Evolutionary conservation across 2,797 vertebrate species (phyloP), one percentile per base, ranked within the genome.

Genomic region (Pseudomugil tenellus): DNA sequence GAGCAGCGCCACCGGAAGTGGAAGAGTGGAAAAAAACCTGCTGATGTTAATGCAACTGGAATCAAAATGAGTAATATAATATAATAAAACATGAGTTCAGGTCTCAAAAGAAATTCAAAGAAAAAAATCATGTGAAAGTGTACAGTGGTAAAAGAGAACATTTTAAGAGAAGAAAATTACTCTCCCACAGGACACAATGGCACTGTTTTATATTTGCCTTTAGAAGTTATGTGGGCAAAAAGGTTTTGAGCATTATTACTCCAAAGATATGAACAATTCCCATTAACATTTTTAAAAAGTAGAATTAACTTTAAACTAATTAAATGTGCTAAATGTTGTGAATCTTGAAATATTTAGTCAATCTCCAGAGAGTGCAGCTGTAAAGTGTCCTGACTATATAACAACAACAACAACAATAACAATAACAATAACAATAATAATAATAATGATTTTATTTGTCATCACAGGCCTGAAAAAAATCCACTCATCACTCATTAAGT

Each of bases 71-170:
- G 37, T 17, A 41, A 41, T 17, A 13, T 11, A 4, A 16, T n/a
- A 52, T 56, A n/a, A n/a, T n/a, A n/a, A n/a, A n/a, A n/a, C 16
- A 3, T 14, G 13, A 31, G 25, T 46, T n/a, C n/a, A 64, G 67
- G 28, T 48, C 37, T 48, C 35, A 39, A 19, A 48, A 61, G 17
- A 29, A 31, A 56, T 2, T 67, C 26, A 61, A 37, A n/a, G n/a
- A n/a, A 25, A 64, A 59, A 35, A 19, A 67, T 39, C 48, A 53
- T 25, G 51, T 25, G 69, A 49, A 49, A 6, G 26, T 26, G 11
- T 37, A 25, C 26, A 63, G 19, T 28, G 3, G 23, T 17, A 17
- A 41, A 41, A 12, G 49, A 62, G 34, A 23, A 51, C 7, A n/a
- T 10, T 46, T 16, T 51, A 31, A 26, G 10, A 35, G 9, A 16